Evolutionary conservation across 2,888 invertebrate genomes (phyloP).

Genomic region (Caradrina clavipalpis): DNA sequence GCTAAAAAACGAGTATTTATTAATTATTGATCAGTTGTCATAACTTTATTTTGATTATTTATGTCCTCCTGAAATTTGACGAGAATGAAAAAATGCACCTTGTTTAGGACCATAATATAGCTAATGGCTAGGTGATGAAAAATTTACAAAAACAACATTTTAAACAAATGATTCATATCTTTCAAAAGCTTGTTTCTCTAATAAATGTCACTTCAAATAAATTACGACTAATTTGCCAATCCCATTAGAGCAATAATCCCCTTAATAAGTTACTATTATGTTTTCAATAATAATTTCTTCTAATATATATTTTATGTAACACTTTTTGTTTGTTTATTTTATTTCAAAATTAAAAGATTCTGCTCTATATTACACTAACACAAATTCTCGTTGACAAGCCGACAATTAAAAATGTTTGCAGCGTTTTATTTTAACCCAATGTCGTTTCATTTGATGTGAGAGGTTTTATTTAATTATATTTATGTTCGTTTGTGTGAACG

Average conservation of each 20-base stretch:
- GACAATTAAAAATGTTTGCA: slow-evolving; percentile 70
- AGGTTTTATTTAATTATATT: slow-evolving; percentile 68
- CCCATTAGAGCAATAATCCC: slow-evolving; percentile 15
- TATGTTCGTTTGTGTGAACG: slow-evolving; percentile 70
- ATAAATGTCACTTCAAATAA: slow-evolving; percentile 6
- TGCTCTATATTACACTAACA: slow-evolving; percentile 85
- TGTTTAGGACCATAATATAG: background rate
- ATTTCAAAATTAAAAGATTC: slow-evolving; percentile 60
- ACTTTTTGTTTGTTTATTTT: slow-evolving; percentile 56
- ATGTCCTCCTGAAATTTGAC: too few species aligned
- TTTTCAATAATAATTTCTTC: slow-evolving; percentile 44
- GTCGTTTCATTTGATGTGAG: slow-evolving; percentile 71
- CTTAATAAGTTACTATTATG: slow-evolving; percentile 25
- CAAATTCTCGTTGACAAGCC: slow-evolving; percentile 89
- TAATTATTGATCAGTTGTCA: too few species aligned
- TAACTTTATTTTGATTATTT: too few species aligned
- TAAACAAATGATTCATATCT: background rate
- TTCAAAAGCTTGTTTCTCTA: background rate
- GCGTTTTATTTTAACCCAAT: slow-evolving; percentile 67
- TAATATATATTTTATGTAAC: slow-evolving; percentile 49
- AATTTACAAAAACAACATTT: slow-evolving; percentile 4
- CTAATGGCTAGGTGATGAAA: background rate
- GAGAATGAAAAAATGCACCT: too few species aligned
- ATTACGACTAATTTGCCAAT: background rate
- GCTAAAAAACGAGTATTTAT: too few species aligned